Evolutionary conservation across 35 echinoderm and acorn worm species (phyloP), one percentile per base, ranked within the genome.

Genomic region (Apostichopus parvimensis): DNA sequence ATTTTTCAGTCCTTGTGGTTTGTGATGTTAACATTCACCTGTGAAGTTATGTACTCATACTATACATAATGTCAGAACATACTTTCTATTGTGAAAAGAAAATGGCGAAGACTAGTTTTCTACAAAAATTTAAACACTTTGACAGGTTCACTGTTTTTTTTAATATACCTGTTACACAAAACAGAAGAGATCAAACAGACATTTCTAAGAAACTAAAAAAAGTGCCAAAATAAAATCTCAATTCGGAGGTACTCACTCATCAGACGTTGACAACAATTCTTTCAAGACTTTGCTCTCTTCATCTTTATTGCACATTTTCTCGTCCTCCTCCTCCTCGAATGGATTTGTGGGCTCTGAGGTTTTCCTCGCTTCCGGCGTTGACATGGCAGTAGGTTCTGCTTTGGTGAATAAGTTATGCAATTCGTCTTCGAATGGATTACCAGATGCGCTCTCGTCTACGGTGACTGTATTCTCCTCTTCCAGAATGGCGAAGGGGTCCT

Each of bases 271-370:
- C 18, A n/a, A 17, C n/a, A 55, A n/a, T 53, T 82, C 79, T 10
- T 34, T 54, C 0, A 82, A 0, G 6, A 15, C 25, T 15, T 45
- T 25, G 54, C 79, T 82, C 45, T 17, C 17, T 17, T 45, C 78
- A 17, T 9, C 12, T 15, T 84, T 84, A 84, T 84, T 84, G 54
- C 81, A 84, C 81, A 24, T 59, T 58, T 9, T 24, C 18, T 68
- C 45, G 9, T 82, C 57, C 25, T 92, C 90, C n/a, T n/a, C n/a
- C 78, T 92, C 90, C 18, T 79, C 89, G 66, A 92, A 92, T 54
- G 90, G 90, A 68, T 92, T 92, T 6, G n/a, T 14, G 24, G 90
- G 57, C 18, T 79, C 54, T 0, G 52, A 53, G 14, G 18, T 68
- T 34, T 88, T 75, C 8, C 23, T 34, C 26, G 54, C 0, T 15